Base-by-base conservation (phyloP, 2,797 vertebrate genomes). In the Trachops cirrhosus region DNA sequence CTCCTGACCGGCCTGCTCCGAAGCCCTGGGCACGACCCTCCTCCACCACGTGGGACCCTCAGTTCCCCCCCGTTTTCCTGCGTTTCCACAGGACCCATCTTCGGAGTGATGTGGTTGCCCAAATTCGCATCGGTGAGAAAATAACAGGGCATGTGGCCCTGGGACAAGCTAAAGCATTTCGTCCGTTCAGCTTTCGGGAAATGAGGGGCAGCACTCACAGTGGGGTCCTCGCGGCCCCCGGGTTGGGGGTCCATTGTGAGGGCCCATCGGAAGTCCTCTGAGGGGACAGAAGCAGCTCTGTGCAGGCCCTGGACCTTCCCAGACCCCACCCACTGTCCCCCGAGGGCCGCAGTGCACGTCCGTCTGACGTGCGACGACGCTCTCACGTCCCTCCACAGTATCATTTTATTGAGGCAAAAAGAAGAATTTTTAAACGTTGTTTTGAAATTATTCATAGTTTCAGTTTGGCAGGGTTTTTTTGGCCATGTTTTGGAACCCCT, bases 361-460 rank as follows among this genome's bases (percentile, higher is more conserved):
- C 9, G 15, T 62, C 18, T 44, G 32, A 71, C 14, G 3, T 24
- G 59, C 15, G 41, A 59, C 86, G 18, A 46, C 32, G 22, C 24
- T 54, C 26, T 62, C 52, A 9, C 14, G 1, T 15, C 44, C 29
- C 26, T 50, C 34, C 46, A 34, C 68, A 34, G 67, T 37, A 41
- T 5, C 26, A 50, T 39, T 37, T 6, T 71, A n/a, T 70, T 57
- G 41, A 24, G 78, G 24, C 39, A 34, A 29, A 82, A 44, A 86
- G 10, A 22, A 52, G 18, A 16, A 54, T 21, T 73, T 74, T 52
- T 54, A 39, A 34, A 32, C 21, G 19, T 19, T 37, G 21, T 57
- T 74, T 73, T 78, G n/a, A 90, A 82, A 64, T 80, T 52, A 24
- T 24, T 54, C 37, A 29, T 77, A 4, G 19, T 87, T 91, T 93